These are phyloP conservation scores for Clarias gariepinus DNA, from an alignment of 2,113 vertebrate species.

Conservation along the genomic window DNA sequence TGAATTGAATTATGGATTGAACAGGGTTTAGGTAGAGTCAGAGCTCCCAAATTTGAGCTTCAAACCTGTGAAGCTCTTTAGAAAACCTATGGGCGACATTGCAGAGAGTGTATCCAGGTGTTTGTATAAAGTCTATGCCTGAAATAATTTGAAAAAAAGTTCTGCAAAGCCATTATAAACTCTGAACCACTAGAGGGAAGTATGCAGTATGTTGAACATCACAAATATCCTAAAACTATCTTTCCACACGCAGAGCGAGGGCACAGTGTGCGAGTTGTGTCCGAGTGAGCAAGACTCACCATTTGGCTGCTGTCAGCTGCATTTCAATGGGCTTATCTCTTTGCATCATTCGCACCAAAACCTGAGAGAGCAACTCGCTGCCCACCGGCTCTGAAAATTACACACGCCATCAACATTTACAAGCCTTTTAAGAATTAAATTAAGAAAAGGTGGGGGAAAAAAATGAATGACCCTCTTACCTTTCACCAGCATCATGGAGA, in stretches of 20 bases:
- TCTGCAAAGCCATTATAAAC: neutral
- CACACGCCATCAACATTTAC: slow-evolving; percentile 25
- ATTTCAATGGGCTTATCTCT: slow-evolving; percentile 98
- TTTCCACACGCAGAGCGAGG: neutral
- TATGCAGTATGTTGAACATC: neutral
- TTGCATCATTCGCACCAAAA: slow-evolving; percentile 98
- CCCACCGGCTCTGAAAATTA: slow-evolving; percentile 86
- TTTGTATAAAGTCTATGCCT: no score
- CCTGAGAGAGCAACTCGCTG: slow-evolving; percentile 91
- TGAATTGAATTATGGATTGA: no score
- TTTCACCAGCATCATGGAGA: slow-evolving; percentile 94
- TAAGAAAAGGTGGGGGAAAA: neutral
- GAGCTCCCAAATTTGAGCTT: no score
- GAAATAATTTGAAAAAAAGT: neutral
- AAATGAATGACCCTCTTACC: slow-evolving; percentile 73
- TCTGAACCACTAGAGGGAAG: neutral
- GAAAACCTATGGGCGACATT: no score
- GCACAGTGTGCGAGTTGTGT: neutral
- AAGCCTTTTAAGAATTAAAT: neutral
- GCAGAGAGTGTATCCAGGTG: no score
- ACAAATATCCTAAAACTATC: neutral
- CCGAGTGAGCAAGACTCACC: slow-evolving; percentile 67
- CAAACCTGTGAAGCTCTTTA: no score
- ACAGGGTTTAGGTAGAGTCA: no score
- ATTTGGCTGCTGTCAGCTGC: slow-evolving; percentile 99